Conservation (phyloP, 2,888 invertebrate genomes). For the Hypselothyrea guttata region DNA sequence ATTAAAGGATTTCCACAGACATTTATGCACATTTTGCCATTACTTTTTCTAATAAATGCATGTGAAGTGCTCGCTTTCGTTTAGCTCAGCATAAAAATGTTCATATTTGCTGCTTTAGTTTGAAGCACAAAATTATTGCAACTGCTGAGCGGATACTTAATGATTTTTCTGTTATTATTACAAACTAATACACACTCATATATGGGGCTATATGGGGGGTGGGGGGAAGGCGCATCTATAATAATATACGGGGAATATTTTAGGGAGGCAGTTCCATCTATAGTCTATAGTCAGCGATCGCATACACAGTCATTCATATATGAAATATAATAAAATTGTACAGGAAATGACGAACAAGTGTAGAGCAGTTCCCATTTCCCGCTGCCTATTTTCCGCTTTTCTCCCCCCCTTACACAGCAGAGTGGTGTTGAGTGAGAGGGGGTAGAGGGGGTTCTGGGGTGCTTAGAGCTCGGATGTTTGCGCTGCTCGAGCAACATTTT, state of each 20-base stretch:
- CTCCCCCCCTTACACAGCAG: not conserved
- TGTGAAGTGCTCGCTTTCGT: not conserved
- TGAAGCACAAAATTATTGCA: conserved; percentile 34
- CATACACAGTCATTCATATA: conserved; percentile 49
- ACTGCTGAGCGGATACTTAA: conserved; percentile 42
- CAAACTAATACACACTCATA: conserved; percentile 11
- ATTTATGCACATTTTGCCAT: too few relatives aligned
- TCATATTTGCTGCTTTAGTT: conserved; percentile 15
- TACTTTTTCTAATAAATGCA: conserved; percentile 4
- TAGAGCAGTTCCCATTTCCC: conserved; percentile 44
- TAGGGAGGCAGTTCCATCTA: conserved; percentile 21
- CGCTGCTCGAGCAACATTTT: conserved; percentile 63
- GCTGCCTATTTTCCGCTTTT: not conserved
- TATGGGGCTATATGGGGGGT: too few relatives aligned
- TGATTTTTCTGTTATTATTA: conserved; percentile 55
- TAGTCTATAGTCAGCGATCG: conserved; percentile 32
- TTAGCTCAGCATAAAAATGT: conserved; percentile 6
- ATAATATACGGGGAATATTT: conserved; percentile 43
- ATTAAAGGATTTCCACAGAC: not conserved
- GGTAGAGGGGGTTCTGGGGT: too few relatives aligned
- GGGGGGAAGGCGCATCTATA: conserved; percentile 58
- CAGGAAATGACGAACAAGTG: conserved; percentile 77
- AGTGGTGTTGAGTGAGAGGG: too few relatives aligned
- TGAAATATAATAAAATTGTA: conserved; percentile 79
- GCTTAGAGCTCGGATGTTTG: conserved; percentile 30